A percentile compares a stretch with the other conserved stretches of the same genome.
These are phyloP conservation scores for Prietella phreatophila DNA, from an alignment of 2,113 vertebrate genomes.

Conservation along the genomic window DNA sequence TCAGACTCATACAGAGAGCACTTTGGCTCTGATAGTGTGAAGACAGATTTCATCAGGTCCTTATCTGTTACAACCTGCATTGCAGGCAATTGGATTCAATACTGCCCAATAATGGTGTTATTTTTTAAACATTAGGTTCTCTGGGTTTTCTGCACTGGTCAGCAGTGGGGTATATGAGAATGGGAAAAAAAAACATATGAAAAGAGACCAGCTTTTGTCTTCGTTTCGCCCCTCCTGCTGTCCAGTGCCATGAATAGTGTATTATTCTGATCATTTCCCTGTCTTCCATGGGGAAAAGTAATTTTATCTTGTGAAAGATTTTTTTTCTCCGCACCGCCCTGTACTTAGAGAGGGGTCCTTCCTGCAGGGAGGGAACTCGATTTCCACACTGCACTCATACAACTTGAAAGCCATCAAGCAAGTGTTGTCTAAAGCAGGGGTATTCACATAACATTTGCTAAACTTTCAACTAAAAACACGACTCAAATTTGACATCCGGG, in stretches of 20 bases:
- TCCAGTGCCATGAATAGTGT: conserved; percentile 64
- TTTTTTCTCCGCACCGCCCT: conserved; percentile 54
- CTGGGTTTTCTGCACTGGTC: conserved; percentile 85
- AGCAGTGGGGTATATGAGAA: conserved; percentile 73
- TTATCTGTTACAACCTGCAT: conserved; percentile 88
- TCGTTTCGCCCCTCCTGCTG: conserved; percentile 51
- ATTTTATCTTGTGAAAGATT: conserved; percentile 73
- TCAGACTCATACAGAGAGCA: conserved; percentile 66
- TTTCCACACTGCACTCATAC: conserved; percentile 62
- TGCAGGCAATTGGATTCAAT: conserved; percentile 83
- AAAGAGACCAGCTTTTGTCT: conserved; percentile 54
- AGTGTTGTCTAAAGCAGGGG: conserved; percentile 53
- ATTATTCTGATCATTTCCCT: conserved; percentile 72
- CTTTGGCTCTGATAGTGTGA: conserved; percentile 75
- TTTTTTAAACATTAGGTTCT: conserved; percentile 89
- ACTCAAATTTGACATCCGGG: neutral
- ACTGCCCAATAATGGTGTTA: conserved; percentile 82
- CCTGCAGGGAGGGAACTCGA: conserved; percentile 63
- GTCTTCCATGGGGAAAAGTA: conserved; percentile 69
- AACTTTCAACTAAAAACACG: neutral
- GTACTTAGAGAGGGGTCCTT: conserved; percentile 58
- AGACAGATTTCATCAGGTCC: conserved; percentile 85
- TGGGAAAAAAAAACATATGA: conserved; percentile 54
- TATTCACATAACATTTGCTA: neutral
- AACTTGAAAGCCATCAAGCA: conserved; percentile 64